Base-by-base conservation (phyloP, 2,797 vertebrate species). In the Rhinophrynus dorsalis region DNA sequence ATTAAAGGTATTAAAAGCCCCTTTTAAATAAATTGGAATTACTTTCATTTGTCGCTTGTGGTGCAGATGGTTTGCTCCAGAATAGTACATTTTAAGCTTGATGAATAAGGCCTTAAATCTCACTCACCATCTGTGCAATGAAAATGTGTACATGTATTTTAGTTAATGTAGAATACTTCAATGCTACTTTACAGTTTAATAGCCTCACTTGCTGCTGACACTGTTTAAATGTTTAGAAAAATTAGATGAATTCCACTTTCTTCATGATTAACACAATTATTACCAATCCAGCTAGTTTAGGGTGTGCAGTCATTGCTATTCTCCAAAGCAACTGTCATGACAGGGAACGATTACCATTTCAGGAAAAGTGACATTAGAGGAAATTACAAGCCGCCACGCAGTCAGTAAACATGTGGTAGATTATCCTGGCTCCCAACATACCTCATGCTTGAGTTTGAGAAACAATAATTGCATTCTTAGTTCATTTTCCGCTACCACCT, bases 391-490 rank as follows among this genome's bases (percentile, higher is more conserved):
- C 57, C 62, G 45, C 78, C 74, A 66, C 10, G 78, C 80, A 83
- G 62, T 83, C n/a, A 51, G 21, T 63, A 79, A 76, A 78, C 78
- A 81, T 71, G 40, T 48, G 58, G 78, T 76, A 80, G 75, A 69
- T 78, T 71, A 64, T 80, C 57, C 66, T 69, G 71, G 78, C 76
- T 77, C 77, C 62, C 63, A 81, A 75, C 68, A 83, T 68, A 67
- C 63, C 70, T 81, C 78, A 76, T 79, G 80, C 81, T 74, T 82
- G 78, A 70, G 18, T 17, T 17, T 67, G 74, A 80, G 74, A 69
- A 82, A 79, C 82, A 84, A 77, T 76, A 66, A 80, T 86, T 84
- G 74, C 77, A 68, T 84, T 79, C 76, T 62, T 72, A 74, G 66
- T 77, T 74, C 78, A 63, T 75, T 77, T 78, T 67, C 52, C 74